Evolutionary conservation across 2,888 invertebrate genomes (phyloP), one percentile per base, ranked within the genome.

Genomic region (Erynnis tages): DNA sequence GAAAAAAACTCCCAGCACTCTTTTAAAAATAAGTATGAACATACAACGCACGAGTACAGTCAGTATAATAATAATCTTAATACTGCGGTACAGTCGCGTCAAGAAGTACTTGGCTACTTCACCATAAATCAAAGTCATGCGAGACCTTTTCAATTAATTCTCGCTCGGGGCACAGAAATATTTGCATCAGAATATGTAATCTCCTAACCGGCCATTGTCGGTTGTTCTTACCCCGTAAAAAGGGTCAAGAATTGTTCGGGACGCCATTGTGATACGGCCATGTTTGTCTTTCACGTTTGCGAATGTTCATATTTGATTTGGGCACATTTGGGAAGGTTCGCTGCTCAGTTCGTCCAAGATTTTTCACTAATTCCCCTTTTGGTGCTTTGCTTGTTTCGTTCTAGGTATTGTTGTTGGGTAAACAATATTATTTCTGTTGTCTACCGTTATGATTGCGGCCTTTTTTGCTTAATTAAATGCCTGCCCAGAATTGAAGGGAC

Each of bases 241-340:
- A 70, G 71, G 73, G 66, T 67, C 70, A 70, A 71, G 69, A 71
- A 65, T 66, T 61, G 63, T 61, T 60, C 66, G 63, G 60, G 61
- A 50, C 49, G 13, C 75, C 67, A 82, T 84, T 84, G 82, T 85
- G 65, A 65, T 68, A 72, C 66, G 27, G 49, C 49, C 34, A 43
- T 86, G 80, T 87, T 86, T 86, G 79, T 82, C 76, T 85, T 82
- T 75, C 68, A 71, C 62, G 63, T 64, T 64, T 71, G 67, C 70
- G 43, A 43, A 43, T 43, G 82, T 72, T 78, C 82, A 81, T 82
- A 82, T 85, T 85, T 85, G 82, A 79, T 81, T 82, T 81, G 61
- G 71, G 69, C 65, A 69, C 73, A 74, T 73, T 50, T 54, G 38
- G 53, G 48, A 46, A 53, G 49, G 40, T 49, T 43, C 32, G 47